Base-by-base conservation (phyloP, 1,140 invertebrate species). In the Leguminivora glycinivorella region DNA sequence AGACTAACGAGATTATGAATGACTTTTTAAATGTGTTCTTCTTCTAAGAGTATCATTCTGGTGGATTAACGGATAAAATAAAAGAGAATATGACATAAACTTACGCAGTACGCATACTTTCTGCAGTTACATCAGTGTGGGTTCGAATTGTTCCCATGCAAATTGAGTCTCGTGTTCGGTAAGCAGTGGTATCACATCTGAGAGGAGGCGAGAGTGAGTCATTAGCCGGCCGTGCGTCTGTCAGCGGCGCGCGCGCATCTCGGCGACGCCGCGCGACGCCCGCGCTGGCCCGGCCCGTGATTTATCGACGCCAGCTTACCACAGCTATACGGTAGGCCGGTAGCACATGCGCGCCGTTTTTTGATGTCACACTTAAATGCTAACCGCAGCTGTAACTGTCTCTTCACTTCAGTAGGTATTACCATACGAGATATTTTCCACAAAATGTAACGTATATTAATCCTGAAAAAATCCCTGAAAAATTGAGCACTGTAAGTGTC, bases 281-380 rank as follows among this genome's bases (percentile, higher is more conserved):
- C 58, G 58, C 58, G 25, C 74, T 69, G 52, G 73, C 75, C 72
- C 58, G 71, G 73, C 72, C 70, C 73, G 66, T 77, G 75, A 83
- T 81, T 83, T 83, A 83, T 81, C 75, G 72, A 73, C 56, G 67
- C 29, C 25, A 19, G 66, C 31, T 69, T 58, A 63, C n/a, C 43
- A 71, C 40, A 52, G n/a, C n/a, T n/a, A 12, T 38, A 38, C 34
- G 34, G 34, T 38, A 22, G 56, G 38, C 47, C 38, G 73, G 67
- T 29, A 71, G 47, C 68, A 52, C 68, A 69, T 69, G 47, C 38
- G 66, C 66, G 29, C 66, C 31, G 58, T 29, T 63, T 63, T 63
- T 63, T 63, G 58, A 63, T 63, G 58, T 63, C 58, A 26, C 26
- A 29, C 17, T 63, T 63, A 63, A 60, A 63, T 63, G 26, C 58